Conservation (phyloP, 2,113 vertebrate species). For the Lophura nycthemera region DNA sequence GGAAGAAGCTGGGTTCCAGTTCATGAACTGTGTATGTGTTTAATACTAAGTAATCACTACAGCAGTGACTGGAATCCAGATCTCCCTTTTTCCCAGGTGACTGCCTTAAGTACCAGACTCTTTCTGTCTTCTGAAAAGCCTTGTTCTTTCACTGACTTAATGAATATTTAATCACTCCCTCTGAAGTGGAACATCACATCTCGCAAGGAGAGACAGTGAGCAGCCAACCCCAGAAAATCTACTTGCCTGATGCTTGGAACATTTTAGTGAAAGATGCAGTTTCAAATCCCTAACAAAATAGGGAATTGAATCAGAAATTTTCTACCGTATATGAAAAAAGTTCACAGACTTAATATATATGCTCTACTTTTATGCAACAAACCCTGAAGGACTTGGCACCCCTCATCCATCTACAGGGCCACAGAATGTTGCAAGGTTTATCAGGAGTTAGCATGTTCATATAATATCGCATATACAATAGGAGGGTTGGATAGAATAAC, state of each 20-base stretch:
- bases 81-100: constrained; percentile 69
- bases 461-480: not conserved
- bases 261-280: constrained; percentile 4
- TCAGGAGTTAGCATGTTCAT: not conserved
- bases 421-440: not conserved
- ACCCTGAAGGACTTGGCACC: not conserved
- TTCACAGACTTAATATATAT: not conserved
- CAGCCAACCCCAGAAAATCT: constrained; percentile 64
- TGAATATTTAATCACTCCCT: constrained; percentile 72
- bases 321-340: constrained; percentile 14
- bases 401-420: not conserved
- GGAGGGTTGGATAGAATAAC: not conserved
- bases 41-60: constrained; percentile 71
- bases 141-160: constrained; percentile 70
- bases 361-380: not conserved
- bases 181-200: constrained; percentile 71
- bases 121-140: constrained; percentile 72
- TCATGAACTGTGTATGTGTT: constrained; percentile 64
- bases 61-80: constrained; percentile 73
- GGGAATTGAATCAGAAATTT: not conserved
- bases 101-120: constrained; percentile 71
- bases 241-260: constrained; percentile 45
- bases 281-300: constrained; percentile 49
- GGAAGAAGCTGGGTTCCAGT: constrained; percentile 60
- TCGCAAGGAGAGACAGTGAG: constrained; percentile 43